phyloP scores from a whole-genome alignment of 2,888 invertebrate genomes.

The Yponomeuta sedellus region DNA sequence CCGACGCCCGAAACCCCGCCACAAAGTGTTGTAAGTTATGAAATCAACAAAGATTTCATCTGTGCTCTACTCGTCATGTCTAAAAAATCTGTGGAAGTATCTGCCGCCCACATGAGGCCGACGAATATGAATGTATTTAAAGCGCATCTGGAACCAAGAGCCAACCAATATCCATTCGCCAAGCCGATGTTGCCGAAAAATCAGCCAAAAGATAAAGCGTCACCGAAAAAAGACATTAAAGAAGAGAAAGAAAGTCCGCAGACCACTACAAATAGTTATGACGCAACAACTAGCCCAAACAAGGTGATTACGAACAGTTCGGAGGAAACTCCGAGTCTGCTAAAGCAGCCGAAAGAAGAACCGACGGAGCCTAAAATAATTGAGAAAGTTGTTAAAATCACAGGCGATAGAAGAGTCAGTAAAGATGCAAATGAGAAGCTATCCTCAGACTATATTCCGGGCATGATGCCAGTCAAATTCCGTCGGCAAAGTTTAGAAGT shows the following conservation, averaged over 20 bases:
- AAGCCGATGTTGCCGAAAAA: constrained; percentile 59
- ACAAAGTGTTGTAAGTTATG: constrained; percentile 23
- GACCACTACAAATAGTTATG: not conserved
- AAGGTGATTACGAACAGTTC: not conserved
- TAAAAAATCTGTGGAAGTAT: constrained; percentile 48
- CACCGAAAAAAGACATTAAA: constrained; percentile 1
- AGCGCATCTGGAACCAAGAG: constrained; percentile 35
- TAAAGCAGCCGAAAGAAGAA: not conserved
- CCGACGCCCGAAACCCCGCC: constrained; percentile 35
- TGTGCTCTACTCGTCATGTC: constrained; percentile 56
- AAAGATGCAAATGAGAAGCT: constrained; percentile 27
- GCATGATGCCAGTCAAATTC: constrained; percentile 55
- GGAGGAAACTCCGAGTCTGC: not conserved
- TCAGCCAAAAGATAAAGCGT: constrained; percentile 37
- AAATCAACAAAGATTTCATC: constrained; percentile 48
- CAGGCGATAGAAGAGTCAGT: constrained; percentile 8
- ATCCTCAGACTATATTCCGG: constrained; percentile 36
- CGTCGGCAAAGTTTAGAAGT: constrained; percentile 58
- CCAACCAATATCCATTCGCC: constrained; percentile 46
- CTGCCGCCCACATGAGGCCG: constrained; percentile 54
- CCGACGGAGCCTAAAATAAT: not conserved
- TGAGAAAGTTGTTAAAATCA: constrained; percentile 20
- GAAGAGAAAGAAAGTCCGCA: constrained; percentile 1
- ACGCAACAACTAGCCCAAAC: not conserved
- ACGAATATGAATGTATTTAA: constrained; percentile 33